Evolutionary conservation across 2,888 invertebrate species (phyloP), one percentile per base, ranked within the genome.

Genomic region (Villa cingulata): DNA sequence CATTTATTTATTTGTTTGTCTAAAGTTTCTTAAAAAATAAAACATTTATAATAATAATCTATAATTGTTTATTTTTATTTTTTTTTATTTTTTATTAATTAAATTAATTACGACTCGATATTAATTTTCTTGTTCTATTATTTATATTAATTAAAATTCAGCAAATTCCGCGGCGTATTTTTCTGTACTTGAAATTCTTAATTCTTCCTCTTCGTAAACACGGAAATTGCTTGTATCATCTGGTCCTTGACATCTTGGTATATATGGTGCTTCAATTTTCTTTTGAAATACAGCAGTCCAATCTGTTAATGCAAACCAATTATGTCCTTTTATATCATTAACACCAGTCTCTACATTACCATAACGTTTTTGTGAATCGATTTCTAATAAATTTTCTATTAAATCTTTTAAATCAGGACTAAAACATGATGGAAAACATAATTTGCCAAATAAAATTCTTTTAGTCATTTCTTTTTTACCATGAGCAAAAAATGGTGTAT

Each of bases 391-490:
- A 70, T 97, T 98, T 59, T 96, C 86, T 62, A 99, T 76, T 57
- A 99, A 78, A 71, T 99, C 98, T 69, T 98, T 98, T 60, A 99
- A 74, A 68, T 99, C 98, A 42, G 92, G 90, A 48, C 94, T 95
- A 67, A 99, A 99, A 72, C 99, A 98, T 50, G 95, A 92, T 14
- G 98, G 98, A 73, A 96, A 99, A 56, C 97, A 86, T 50, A 96
- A 94, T 75, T 96, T 98, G 59, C 98, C 98, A 44, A 92, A 92
- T 12, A 99, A 98, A 61, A 99, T 99, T 74, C 98, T 98, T 72
- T 99, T 98, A 69, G 99, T 99, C 62, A 99, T 99, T 72, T 98
- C 97, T 58, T 99, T 98, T 23, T 98, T 98, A 68, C 98, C 97
- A 71, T 99, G 98, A 56, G 98, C 98, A 69, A 98, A 99, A 76